Conservation (phyloP, 92 coral and sea anemone genomes). For the Phenganax stokvisi region DNA sequence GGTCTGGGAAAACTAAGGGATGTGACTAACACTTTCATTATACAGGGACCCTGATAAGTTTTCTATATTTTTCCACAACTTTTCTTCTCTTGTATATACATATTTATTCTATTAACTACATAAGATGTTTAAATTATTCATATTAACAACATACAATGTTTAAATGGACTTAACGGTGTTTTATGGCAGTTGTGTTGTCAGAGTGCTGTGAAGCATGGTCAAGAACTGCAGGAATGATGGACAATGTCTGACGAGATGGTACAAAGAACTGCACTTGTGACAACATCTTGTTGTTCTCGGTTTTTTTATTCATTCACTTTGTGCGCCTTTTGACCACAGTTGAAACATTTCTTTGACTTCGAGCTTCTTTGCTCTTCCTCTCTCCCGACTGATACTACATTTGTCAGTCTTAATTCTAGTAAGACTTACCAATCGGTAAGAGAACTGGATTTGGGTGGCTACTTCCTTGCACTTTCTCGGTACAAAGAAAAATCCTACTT, state of each 20-base stretch:
- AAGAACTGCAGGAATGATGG: conserved; percentile 49
- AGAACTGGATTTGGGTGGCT: too few species aligned
- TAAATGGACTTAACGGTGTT: neutral
- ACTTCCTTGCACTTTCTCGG: too few species aligned
- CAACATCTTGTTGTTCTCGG: conserved; percentile 59
- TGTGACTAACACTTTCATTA: too few species aligned
- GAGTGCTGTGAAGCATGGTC: conserved; percentile 12
- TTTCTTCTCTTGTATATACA: too few species aligned
- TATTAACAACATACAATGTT: neutral
- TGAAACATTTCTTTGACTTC: conserved; percentile 72
- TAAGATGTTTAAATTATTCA: neutral
- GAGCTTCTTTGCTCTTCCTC: conserved; percentile 86
- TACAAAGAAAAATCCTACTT: too few species aligned
- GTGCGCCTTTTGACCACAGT: conserved; percentile 83
- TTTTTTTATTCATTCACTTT: conserved; percentile 74
- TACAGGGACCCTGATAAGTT: too few species aligned
- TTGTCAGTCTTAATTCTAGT: too few species aligned
- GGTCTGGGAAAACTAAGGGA: neutral
- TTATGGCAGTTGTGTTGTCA: conserved; percentile 10
- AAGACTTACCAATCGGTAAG: too few species aligned
- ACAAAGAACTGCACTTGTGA: conserved; percentile 81
- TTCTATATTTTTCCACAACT: too few species aligned
- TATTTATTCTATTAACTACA: neutral
- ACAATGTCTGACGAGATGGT: conserved; percentile 76
- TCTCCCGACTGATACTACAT: conserved; percentile 23